These are phyloP conservation scores for Drosophila fuyamai DNA, from an alignment of 1,140 invertebrate species.

Conservation along the genomic window DNA sequence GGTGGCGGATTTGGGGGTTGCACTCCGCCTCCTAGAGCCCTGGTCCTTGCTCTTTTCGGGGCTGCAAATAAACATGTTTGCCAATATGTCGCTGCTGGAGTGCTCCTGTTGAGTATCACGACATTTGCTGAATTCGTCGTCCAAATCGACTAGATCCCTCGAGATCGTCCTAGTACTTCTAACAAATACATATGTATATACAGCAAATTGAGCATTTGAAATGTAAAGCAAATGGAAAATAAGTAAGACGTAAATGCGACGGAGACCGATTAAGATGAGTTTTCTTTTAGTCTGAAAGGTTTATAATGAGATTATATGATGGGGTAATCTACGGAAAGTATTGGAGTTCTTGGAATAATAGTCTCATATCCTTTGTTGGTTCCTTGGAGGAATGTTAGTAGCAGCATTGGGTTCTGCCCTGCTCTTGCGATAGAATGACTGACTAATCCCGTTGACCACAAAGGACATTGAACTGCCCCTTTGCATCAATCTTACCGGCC, in stretches of 20 bases:
- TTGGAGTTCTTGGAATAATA: too few species aligned
- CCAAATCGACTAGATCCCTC: constrained; percentile 2
- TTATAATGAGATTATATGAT: constrained; percentile 1
- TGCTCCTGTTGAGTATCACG: constrained; percentile 12
- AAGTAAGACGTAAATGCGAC: constrained; percentile 47
- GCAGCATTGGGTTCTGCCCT: neutral
- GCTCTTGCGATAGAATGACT: constrained; percentile 1
- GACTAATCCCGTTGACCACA: constrained; percentile 41
- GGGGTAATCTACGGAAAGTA: too few species aligned
- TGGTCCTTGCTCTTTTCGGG: constrained; percentile 62
- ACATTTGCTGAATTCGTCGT: constrained; percentile 44
- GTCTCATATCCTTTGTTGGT: too few species aligned
- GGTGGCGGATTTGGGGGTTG: constrained; percentile 20
- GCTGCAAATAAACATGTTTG: constrained; percentile 77
- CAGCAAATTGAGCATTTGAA: constrained; percentile 44
- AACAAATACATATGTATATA: constrained; percentile 5
- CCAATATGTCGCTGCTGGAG: constrained; percentile 65
- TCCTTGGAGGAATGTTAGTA: too few species aligned
- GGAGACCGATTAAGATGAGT: neutral
- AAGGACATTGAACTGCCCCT: constrained; percentile 63
- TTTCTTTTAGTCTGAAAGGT: constrained; percentile 4
- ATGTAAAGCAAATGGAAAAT: constrained; percentile 66
- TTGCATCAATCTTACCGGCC: neutral
- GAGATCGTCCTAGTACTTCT: neutral
- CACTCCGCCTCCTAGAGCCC: constrained; percentile 19